A percentile compares a stretch with the other conserved stretches of the same genome.
Conservation (phyloP, 2,797 vertebrate genomes). For the Sylvia borin region DNA sequence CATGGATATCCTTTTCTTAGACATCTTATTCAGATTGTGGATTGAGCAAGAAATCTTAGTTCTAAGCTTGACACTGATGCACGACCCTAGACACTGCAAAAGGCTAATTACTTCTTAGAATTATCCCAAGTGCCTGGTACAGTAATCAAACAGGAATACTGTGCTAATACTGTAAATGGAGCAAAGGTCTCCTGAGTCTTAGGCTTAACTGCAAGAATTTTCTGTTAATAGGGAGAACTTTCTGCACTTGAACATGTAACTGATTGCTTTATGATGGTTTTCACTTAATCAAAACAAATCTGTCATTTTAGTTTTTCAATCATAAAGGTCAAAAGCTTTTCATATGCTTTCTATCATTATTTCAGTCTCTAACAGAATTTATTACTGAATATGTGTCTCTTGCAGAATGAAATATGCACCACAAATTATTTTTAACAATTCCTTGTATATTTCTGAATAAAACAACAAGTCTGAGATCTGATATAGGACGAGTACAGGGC, state of each 20-base stretch:
- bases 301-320: background rate
- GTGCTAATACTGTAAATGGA: background rate
- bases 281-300: background rate
- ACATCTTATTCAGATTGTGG: background rate
- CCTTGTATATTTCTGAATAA: background rate
- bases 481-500: background rate
- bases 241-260: background rate
- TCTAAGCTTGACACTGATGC: background rate
- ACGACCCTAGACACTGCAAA: background rate
- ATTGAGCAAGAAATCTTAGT: background rate
- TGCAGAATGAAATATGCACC: background rate
- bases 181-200: background rate
- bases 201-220: background rate
- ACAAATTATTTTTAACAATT: background rate
- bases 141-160: background rate
- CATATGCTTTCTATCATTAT: background rate
- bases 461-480: background rate
- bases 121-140: background rate
- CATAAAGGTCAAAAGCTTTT: constrained; percentile 2
- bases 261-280: background rate
- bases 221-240: background rate
- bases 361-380: background rate
- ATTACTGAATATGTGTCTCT: background rate
- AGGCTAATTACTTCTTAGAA: constrained; percentile 22
- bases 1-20: background rate